Conservation (phyloP, 2,113 vertebrate species). For the Gymnobelideus leadbeateri region DNA sequence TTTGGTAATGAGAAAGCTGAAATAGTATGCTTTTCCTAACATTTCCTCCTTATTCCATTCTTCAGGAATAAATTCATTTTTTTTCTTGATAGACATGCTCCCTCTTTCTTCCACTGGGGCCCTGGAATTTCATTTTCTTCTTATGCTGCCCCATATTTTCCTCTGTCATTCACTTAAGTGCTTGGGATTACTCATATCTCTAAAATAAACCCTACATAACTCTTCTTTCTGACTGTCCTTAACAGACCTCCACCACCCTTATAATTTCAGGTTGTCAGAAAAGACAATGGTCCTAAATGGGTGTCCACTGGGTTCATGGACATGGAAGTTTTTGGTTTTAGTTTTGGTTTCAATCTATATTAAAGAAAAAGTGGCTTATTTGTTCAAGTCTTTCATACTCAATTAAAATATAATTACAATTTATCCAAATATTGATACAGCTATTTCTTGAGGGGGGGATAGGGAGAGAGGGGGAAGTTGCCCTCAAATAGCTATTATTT, state of each 20-base stretch:
- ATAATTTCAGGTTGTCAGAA: conserved; percentile 26
- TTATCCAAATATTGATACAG: neutral
- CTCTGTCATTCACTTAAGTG: neutral
- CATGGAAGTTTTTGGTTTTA: neutral
- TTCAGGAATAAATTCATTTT: conserved; percentile 2
- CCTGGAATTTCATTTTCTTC: conserved; percentile 34
- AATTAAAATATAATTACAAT: neutral
- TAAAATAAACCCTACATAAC: neutral
- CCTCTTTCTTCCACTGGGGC: neutral
- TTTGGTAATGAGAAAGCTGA: conserved; percentile 74
- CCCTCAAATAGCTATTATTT: neutral
- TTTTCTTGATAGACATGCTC: neutral
- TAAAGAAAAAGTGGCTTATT: too few species aligned
- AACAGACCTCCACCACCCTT: neutral
- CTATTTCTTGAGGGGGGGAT: neutral
- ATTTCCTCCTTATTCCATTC: neutral
- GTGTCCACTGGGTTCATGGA: neutral
- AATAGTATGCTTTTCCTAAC: conserved; percentile 53
- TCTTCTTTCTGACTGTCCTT: neutral
- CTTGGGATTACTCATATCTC: conserved; percentile 15
- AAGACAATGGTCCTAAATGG: conserved; percentile 4
- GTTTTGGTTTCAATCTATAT: neutral
- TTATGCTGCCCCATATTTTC: conserved; percentile 11
- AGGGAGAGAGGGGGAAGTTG: neutral
- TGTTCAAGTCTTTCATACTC: neutral